phyloP scores from a whole-genome alignment of 2,113 vertebrate genomes.

The Xerus inauris region DNA sequence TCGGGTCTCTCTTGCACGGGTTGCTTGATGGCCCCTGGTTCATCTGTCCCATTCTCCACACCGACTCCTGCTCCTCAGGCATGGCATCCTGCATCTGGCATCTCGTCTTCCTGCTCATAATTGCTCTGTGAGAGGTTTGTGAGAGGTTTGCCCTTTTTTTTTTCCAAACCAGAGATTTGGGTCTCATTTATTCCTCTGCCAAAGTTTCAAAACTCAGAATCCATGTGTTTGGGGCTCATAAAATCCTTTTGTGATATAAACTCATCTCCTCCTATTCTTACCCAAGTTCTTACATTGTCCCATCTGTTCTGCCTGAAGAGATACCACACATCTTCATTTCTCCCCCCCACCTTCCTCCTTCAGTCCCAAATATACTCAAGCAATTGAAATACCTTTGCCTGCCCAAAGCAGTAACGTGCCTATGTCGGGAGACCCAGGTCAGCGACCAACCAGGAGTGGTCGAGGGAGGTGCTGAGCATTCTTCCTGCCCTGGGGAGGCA shows the following conservation, averaged over 20 bases:
- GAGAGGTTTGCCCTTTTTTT: not conserved
- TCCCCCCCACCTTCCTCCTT: not conserved
- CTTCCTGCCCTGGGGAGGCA: not conserved
- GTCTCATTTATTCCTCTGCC: not conserved
- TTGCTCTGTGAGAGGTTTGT: too few relatives aligned
- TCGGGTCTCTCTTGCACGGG: not conserved
- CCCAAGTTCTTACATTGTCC: not conserved
- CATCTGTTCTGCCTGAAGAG: not conserved
- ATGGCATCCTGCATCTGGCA: too few relatives aligned
- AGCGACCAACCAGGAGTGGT: not conserved
- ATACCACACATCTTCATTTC: not conserved
- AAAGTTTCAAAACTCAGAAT: not conserved
- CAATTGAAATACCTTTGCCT: not conserved
- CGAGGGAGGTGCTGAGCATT: not conserved
- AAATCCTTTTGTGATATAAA: not conserved
- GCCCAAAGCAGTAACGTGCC: not conserved
- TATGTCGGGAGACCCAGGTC: too few relatives aligned
- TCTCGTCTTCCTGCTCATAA: not conserved
- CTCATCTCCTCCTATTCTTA: not conserved
- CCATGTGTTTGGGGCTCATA: not conserved
- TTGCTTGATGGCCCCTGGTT: not conserved
- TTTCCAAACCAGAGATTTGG: not conserved
- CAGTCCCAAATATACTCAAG: too few relatives aligned
- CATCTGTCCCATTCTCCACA: not conserved
- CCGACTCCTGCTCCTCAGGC: not conserved